Conservation (phyloP, 2,888 invertebrate species). For the Malthinus flaveolus region DNA sequence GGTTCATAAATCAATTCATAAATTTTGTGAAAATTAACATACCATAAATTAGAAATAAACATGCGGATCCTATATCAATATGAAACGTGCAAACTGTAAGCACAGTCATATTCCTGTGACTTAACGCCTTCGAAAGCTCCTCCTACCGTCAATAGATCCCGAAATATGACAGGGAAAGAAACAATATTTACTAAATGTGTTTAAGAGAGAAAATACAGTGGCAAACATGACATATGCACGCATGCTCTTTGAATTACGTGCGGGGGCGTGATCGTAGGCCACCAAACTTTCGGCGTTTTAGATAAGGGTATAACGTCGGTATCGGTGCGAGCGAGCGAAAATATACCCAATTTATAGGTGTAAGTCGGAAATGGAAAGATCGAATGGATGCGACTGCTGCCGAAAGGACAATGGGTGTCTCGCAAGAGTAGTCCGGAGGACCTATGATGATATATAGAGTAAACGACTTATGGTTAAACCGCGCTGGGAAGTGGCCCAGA, state of each 20-base stretch:
- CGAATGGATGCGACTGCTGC: conserved; percentile 42
- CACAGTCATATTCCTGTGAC: conserved; percentile 51
- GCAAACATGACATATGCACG: conserved; percentile 45
- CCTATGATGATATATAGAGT: conserved; percentile 71
- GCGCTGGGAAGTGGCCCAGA: conserved; percentile 76
- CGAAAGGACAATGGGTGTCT: conserved; percentile 47
- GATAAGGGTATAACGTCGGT: conserved; percentile 36
- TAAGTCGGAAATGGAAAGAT: conserved; percentile 38
- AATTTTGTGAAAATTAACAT: conserved; percentile 28
- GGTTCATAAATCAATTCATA: conserved; percentile 23
- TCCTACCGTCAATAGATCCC: conserved; percentile 48
- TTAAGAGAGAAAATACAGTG: conserved; percentile 37
- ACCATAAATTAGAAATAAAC: conserved; percentile 32
- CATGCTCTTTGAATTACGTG: conserved; percentile 47
- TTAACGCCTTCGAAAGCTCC: conserved; percentile 52
- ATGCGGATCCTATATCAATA: conserved; percentile 50
- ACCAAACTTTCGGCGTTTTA: conserved; percentile 41
- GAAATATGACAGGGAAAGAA: conserved; percentile 31
- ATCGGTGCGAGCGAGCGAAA: conserved; percentile 18
- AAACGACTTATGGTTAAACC: conserved; percentile 75
- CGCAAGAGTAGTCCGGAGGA: conserved; percentile 53
- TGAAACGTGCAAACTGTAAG: conserved; percentile 41
- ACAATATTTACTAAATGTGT: conserved; percentile 22
- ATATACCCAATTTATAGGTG: conserved; percentile 10
- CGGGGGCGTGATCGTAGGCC: conserved; percentile 44